Percentiles rank a stretch among this genome's conserved stretches.
These are phyloP conservation scores for Perdita meconis DNA, from an alignment of 2,888 invertebrate genomes.

Conservation along the genomic window DNA sequence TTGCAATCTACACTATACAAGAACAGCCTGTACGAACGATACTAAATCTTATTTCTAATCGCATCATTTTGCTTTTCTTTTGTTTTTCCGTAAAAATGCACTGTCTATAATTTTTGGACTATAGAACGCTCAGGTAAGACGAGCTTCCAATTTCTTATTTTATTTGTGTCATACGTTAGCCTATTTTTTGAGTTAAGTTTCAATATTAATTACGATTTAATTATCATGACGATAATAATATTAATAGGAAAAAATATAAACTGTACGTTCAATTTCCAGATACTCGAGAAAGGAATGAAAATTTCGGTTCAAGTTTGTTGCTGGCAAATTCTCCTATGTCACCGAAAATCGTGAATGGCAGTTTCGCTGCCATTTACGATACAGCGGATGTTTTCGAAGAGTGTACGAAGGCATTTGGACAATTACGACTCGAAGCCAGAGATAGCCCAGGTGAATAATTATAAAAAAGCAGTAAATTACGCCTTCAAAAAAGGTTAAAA, in stretches of 20 bases:
- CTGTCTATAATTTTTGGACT: slow-evolving; percentile 40
- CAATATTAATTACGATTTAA: background rate
- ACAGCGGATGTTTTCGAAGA: slow-evolving; percentile 90
- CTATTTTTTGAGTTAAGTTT: background rate
- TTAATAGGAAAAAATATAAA: background rate
- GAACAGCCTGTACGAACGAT: background rate
- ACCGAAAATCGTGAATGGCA: slow-evolving; percentile 97
- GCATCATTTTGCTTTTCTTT: slow-evolving; percentile 22
- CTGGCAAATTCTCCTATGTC: slow-evolving; percentile 98
- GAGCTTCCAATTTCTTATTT: slow-evolving; percentile 25
- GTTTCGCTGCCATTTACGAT: slow-evolving; percentile 96
- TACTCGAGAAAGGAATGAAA: slow-evolving; percentile 92
- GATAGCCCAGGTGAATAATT: slow-evolving; percentile 89
- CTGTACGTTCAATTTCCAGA: slow-evolving; percentile 85
- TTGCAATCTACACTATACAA: background rate
- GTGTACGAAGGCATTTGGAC: slow-evolving; percentile 89
- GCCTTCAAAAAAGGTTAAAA: background rate
- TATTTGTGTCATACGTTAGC: background rate
- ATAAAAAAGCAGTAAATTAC: background rate
- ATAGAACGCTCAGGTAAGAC: slow-evolving; percentile 56
- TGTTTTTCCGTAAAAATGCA: slow-evolving; percentile 32
- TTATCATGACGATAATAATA: background rate
- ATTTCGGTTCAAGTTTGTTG: slow-evolving; percentile 96
- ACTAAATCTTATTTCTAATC: slow-evolving; percentile 38
- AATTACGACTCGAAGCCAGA: slow-evolving; percentile 89